phyloP scores from a whole-genome alignment of 2,888 invertebrate species.

The Choristoneura rosaceana region DNA sequence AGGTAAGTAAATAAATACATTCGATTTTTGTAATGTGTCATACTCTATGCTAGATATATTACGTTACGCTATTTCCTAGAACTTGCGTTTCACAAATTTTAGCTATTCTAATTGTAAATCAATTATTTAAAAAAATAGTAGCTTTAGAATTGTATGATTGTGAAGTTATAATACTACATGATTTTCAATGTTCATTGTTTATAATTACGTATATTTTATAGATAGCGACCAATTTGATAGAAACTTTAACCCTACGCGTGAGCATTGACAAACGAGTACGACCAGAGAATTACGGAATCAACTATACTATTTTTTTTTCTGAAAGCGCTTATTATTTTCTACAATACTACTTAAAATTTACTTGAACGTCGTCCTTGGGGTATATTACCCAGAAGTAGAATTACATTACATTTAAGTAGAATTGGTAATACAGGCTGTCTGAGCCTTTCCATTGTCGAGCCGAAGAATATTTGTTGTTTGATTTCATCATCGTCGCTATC shows the following conservation, averaged over 20 bases:
- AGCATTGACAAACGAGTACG: neutral
- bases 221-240: constrained; percentile 1
- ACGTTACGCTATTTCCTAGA: neutral
- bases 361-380: too few species aligned
- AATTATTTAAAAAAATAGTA: neutral
- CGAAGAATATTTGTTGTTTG: too few species aligned
- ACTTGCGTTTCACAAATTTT: neutral
- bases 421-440: too few species aligned
- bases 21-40: neutral
- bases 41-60: neutral
- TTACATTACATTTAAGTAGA: too few species aligned
- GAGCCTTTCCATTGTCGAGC: too few species aligned
- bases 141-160: neutral
- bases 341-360: neutral
- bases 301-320: neutral
- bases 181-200: neutral
- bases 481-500: too few species aligned
- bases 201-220: neutral
- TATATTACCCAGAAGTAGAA: too few species aligned
- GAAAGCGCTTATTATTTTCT: neutral
- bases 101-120: neutral
- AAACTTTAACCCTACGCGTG: neutral
- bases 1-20: neutral
- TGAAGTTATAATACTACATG: neutral
- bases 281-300: neutral